Conservation (phyloP, 2,888 invertebrate genomes). For the Linyphia triangularis region DNA sequence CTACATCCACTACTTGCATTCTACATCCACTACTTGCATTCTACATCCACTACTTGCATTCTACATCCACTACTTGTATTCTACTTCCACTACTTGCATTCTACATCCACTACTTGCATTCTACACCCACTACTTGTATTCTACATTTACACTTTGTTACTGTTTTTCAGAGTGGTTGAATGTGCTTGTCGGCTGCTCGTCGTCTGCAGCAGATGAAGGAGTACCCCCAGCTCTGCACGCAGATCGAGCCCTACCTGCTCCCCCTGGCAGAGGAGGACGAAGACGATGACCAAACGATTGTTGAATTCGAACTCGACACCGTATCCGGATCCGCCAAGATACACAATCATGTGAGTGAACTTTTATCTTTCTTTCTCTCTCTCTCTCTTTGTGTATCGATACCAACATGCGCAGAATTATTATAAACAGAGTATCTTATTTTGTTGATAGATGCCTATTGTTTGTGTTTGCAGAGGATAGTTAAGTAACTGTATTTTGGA, state of each 20-base stretch:
- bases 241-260: constrained; percentile 48
- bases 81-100: no score
- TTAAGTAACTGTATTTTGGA: background rate
- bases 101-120: no score
- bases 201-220: constrained; percentile 40
- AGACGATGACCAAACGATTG: constrained; percentile 55
- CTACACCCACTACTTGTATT: no score
- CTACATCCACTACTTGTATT: no score
- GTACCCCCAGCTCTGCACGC: constrained; percentile 49
- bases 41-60: no score
- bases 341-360: constrained; percentile 34
- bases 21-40: no score
- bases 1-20: no score
- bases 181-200: no score
- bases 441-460: background rate
- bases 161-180: no score
- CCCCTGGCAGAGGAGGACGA: constrained; percentile 66
- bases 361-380: background rate
- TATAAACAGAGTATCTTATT: background rate
- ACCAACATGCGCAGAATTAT: background rate
- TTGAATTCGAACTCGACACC: constrained; percentile 62
- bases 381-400: background rate
- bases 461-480: background rate
- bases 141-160: no score
- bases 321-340: constrained; percentile 7